Evolutionary conservation across 2,888 invertebrate genomes (phyloP).

Genomic region (Coelinius sp.): DNA sequence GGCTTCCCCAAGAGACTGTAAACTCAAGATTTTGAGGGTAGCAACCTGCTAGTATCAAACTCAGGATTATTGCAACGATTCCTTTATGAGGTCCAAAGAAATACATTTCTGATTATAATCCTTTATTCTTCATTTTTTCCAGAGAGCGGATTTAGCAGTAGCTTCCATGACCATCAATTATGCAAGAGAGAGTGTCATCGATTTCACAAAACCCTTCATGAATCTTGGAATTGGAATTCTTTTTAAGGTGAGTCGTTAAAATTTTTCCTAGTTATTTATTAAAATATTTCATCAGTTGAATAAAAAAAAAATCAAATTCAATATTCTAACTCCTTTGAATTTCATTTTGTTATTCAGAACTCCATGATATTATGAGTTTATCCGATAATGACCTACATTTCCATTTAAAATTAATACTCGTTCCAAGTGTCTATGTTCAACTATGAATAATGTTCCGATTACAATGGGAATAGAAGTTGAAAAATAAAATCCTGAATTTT

Average conservation of each 20-base stretch:
- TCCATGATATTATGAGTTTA: not conserved
- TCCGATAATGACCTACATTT: not conserved
- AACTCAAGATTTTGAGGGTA: slow-evolving; percentile 19
- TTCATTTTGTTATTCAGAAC: not conserved
- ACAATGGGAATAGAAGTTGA: not conserved
- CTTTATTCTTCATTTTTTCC: no score
- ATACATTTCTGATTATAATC: no score
- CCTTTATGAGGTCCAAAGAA: slow-evolving; percentile 54
- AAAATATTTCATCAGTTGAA: no score
- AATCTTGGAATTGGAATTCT: slow-evolving; percentile 96
- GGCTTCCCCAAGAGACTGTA: slow-evolving; percentile 18
- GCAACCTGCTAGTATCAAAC: slow-evolving; percentile 47
- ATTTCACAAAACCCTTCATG: slow-evolving; percentile 99
- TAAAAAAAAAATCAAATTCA: no score
- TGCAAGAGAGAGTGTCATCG: slow-evolving; percentile 93
- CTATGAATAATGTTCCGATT: not conserved
- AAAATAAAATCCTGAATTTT: no score
- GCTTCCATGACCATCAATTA: slow-evolving; percentile 99
- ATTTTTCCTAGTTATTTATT: not conserved
- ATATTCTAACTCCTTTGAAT: not conserved
- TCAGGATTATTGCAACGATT: slow-evolving; percentile 61
- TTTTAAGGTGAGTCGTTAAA: slow-evolving; percentile 82
- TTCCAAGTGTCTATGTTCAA: no score
- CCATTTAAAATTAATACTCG: not conserved
- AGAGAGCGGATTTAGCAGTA: slow-evolving; percentile 96